phyloP scores from a whole-genome alignment of 2,113 vertebrate genomes.

The Pollimyrus isidori region DNA sequence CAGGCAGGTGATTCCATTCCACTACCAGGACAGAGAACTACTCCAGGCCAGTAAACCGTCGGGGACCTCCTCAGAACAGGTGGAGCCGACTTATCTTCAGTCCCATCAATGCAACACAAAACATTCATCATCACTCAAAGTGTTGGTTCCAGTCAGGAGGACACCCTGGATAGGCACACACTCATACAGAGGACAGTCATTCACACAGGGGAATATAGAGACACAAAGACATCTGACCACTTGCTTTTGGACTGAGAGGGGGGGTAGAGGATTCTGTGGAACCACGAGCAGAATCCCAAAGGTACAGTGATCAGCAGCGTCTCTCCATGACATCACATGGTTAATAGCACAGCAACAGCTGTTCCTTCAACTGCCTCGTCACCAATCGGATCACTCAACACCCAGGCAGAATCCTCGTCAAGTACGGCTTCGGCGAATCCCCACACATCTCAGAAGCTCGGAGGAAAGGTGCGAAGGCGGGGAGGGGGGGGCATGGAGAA shows the following conservation, averaged over 20 bases:
- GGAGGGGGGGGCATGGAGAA: background rate
- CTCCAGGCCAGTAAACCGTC: background rate
- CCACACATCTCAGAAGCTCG: background rate
- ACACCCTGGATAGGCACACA: background rate
- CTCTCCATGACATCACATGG: background rate
- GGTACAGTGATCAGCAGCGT: background rate
- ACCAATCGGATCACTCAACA: background rate
- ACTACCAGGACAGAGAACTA: background rate
- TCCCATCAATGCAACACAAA: background rate
- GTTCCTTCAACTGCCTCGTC: background rate
- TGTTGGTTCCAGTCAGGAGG: background rate
- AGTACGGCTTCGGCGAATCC: background rate
- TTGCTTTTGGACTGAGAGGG: background rate
- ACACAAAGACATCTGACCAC: background rate
- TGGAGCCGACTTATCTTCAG: background rate
- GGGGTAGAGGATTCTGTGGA: background rate
- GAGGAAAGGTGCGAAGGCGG: background rate
- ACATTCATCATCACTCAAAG: background rate
- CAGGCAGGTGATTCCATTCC: background rate
- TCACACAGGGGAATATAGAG: background rate
- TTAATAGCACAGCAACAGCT: background rate
- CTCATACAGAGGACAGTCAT: background rate
- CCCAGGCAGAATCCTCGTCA: background rate
- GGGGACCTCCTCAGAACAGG: background rate
- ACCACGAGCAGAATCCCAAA: background rate